phyloP scores from a whole-genome alignment of 2,888 invertebrate species.

The Petrophora chlorosata region DNA sequence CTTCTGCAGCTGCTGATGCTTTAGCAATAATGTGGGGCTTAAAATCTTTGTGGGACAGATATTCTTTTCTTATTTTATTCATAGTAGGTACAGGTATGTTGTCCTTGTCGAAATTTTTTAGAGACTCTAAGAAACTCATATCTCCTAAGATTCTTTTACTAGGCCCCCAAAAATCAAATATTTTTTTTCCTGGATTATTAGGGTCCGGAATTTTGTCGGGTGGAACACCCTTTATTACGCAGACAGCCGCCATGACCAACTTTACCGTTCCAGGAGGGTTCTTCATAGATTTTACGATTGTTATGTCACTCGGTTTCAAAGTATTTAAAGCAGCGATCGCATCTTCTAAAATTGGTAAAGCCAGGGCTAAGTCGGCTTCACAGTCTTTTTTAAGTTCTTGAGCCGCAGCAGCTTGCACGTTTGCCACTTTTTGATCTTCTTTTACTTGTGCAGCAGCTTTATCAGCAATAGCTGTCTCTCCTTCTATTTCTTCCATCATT shows the following conservation, averaged over 20 bases:
- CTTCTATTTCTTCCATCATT: constrained; percentile 91
- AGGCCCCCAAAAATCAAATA: constrained; percentile 93
- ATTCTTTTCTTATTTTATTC: constrained; percentile 90
- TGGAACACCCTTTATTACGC: constrained; percentile 91
- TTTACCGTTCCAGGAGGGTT: constrained; percentile 93
- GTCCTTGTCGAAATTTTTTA: constrained; percentile 93
- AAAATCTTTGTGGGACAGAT: constrained; percentile 89
- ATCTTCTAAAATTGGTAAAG: constrained; percentile 92
- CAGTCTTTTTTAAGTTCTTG: constrained; percentile 94
- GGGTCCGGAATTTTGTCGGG: constrained; percentile 91
- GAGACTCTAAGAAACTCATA: constrained; percentile 89
- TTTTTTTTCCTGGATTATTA: constrained; percentile 85
- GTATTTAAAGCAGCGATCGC: constrained; percentile 91
- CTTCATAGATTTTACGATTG: constrained; percentile 94
- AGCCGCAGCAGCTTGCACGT: constrained; percentile 93
- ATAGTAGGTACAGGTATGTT: constrained; percentile 90
- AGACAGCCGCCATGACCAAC: constrained; percentile 95
- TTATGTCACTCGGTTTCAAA: constrained; percentile 92
- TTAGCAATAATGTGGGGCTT: constrained; percentile 91
- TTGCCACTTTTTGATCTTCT: constrained; percentile 94
- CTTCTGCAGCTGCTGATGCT: constrained; percentile 97
- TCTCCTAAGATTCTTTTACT: constrained; percentile 92
- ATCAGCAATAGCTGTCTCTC: constrained; percentile 90
- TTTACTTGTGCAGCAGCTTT: constrained; percentile 91
- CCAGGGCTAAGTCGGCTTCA: constrained; percentile 95